Evolutionary conservation across 2,113 vertebrate species (phyloP), one percentile per base, ranked within the genome.

Genomic region (Lates calcarifer): DNA sequence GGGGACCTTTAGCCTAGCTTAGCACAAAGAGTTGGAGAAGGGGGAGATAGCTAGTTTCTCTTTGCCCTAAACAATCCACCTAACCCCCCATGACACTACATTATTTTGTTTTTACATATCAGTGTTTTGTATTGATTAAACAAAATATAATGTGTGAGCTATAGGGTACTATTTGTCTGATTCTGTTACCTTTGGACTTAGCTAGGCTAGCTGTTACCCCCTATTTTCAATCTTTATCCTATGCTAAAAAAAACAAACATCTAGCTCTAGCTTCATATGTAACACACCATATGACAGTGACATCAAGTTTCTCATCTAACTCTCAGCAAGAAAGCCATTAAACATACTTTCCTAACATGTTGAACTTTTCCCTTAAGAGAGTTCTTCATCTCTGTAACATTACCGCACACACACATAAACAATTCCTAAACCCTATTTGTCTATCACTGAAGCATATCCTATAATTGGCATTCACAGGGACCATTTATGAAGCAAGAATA

Each of bases 401-500:
- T 60, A 60, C 9, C 6, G 1, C 24, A 6, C 67, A 71, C 18
- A 47, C 43, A 67, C 9, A 20, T 13, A 61, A 64, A 67, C 41
- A 70, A 31, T 22, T 12, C 24, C 29, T 55, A 68, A 24, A 61
- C 17, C 69, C 26, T 3, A 49, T 17, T 51, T 82, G 60, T 49
- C 6, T 66, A 12, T 41, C 26, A 28, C 58, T 75, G 55, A 51
- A 57, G 49, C 76, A 37, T 69, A 3, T 28, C 47, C 26, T 68
- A 3, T 74, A 26, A 57, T 65, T 81, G 7, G 14, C 20, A 22
- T 64, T 74, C 53, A 55, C 51, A 71, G 18, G 26, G 55, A 58
- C 53, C 39, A 69, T 84, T 81, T 79, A 53, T 60, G 33, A 72
- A 72, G 24, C 64, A 49, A 49, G 17, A 60, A 60, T 47, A 26